Percentiles rank a stretch among this genome's conserved stretches.
Conservation (phyloP, 1,140 invertebrate species). For the Drosophila biarmipes region DNA sequence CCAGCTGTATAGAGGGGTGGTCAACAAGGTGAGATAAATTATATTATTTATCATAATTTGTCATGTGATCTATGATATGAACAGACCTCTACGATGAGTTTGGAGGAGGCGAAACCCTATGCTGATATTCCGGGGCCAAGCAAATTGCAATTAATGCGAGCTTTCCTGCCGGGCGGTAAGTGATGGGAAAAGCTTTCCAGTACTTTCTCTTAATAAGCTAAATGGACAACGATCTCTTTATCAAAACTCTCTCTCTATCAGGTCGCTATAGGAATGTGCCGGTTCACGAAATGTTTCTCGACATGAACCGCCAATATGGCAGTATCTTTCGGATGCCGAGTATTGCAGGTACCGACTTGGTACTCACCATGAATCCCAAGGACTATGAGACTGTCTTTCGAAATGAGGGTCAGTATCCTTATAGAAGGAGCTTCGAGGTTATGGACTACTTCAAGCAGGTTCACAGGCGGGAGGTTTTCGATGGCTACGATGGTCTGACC, state of each 20-base stretch:
- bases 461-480: conserved; percentile 60
- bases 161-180: conserved; percentile 73
- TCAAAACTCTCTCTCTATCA: not conserved
- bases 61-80: not conserved
- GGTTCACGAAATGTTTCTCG: conserved; percentile 59
- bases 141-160: conserved; percentile 55
- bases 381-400: conserved; percentile 73
- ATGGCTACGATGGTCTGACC: conserved; percentile 58
- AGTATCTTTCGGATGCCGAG: conserved; percentile 63
- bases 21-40: conserved; percentile 18
- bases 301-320: conserved; percentile 59
- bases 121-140: conserved; percentile 62
- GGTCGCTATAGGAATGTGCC: conserved; percentile 61
- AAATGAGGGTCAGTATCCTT: conserved; percentile 73
- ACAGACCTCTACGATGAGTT: conserved; percentile 7
- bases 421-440: conserved; percentile 58
- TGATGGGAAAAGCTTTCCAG: conserved; percentile 27
- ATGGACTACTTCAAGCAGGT: conserved; percentile 68
- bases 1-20: conserved; percentile 26
- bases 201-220: not conserved
- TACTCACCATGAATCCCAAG: conserved; percentile 66
- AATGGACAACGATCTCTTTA: conserved; percentile 23
- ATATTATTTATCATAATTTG: too few relatives aligned
- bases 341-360: conserved; percentile 60
- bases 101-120: conserved; percentile 66